Conservation (phyloP, 1,140 invertebrate species). For the Orchestia grillus region DNA sequence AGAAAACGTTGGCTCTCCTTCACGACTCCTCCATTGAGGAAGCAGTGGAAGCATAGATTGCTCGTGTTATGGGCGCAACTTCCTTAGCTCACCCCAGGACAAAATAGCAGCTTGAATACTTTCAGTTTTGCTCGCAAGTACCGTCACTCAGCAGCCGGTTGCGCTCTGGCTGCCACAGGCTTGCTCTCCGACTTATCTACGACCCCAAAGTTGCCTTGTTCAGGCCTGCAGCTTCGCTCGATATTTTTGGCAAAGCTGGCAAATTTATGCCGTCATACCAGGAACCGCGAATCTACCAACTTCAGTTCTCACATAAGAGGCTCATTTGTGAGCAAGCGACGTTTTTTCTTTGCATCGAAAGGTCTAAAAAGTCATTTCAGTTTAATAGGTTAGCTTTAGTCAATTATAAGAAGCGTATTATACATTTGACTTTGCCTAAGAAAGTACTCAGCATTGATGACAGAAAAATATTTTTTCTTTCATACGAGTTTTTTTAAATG, state of each 20-base stretch:
- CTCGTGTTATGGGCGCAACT: too few species aligned
- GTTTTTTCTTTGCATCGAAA: too few species aligned
- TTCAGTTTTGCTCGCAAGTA: neutral
- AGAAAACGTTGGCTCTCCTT: too few species aligned
- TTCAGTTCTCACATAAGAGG: neutral
- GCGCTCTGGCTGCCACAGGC: neutral
- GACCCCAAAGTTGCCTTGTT: neutral
- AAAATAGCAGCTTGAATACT: neutral
- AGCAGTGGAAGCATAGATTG: too few species aligned
- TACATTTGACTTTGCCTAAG: too few species aligned
- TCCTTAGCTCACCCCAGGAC: neutral
- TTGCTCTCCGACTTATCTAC: neutral
- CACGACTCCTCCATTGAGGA: too few species aligned
- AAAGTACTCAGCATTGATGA: too few species aligned
- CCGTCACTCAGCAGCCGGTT: neutral
- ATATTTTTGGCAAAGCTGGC: neutral
- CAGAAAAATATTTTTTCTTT: too few species aligned
- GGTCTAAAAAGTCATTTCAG: too few species aligned
- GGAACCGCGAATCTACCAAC: neutral
- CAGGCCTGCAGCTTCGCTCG: neutral
- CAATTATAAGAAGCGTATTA: too few species aligned
- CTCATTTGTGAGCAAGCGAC: neutral
- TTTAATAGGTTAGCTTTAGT: too few species aligned
- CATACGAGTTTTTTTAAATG: too few species aligned
- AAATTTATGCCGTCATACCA: neutral